Base-by-base conservation (phyloP, 2,797 vertebrate species). In the Scarus forsteni region DNA sequence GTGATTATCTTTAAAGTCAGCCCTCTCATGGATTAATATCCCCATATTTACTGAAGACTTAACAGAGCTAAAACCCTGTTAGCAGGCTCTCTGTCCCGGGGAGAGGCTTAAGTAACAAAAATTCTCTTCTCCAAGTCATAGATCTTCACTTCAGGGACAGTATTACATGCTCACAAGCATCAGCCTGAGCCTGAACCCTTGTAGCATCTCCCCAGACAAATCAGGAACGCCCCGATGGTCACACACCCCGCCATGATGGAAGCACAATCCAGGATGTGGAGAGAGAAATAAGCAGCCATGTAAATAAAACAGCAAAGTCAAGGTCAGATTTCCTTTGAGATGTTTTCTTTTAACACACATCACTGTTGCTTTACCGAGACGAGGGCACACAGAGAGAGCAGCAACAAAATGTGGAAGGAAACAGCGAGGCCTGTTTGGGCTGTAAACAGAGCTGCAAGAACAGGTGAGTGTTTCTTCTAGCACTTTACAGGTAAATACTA, bases 1-100 rank as follows among this genome's bases (percentile, higher is more conserved):
- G 14, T 56, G 61, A 84, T 79, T 77, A 79, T 80, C 62, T 74
- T 81, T 53, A 78, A 81, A 74, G 52, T 70, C 62, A 83, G 52
- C 46, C 19, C 56, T 80, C 70, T 73, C 42, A 35, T 44, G 59
- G 51, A 56, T 64, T 63, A 50, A 70, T 78, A 83, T 64, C 59
- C 66, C 35, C 48, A 70, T 66, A 72, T 77, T 75, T 51, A 72
- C 69, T 27, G 63, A 19, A 53, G n/a, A 62, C 60, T 75, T 68
- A 66, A 62, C 64, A 59, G 64, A 70, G 69, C 36, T 36, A 40
- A 75, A 75, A 10, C 4, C 59, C 66, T 52, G 53, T 66, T 61
- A 79, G 58, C 65, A 73, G 46, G 16, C 60, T 45, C 10, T 67
- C 49, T 74, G 43, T 69, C 78, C 64, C n/a, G 40, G 62, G 75